Percentiles rank a stretch among this genome's conserved stretches.
These are phyloP conservation scores for Teleiodes luculella DNA, from an alignment of 2,888 invertebrate genomes.

Conservation along the genomic window DNA sequence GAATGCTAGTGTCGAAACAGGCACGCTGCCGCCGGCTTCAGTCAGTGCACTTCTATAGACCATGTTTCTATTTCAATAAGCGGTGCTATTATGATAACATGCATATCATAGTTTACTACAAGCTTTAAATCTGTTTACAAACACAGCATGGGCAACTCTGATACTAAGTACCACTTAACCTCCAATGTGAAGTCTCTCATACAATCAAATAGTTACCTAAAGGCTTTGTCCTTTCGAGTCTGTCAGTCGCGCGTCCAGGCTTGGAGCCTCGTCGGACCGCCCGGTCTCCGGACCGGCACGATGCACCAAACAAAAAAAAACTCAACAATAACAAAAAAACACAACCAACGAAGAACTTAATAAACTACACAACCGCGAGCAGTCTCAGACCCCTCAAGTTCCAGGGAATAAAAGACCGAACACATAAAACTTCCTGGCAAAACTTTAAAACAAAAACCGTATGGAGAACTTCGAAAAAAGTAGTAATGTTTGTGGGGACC, in stretches of 20 bases:
- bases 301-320: constrained; percentile 76
- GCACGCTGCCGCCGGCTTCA: background rate
- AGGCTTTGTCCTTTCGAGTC: constrained; percentile 71
- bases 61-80: background rate
- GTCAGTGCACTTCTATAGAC: background rate
- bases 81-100: constrained; percentile 8
- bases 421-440: constrained; percentile 68
- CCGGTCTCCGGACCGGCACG: constrained; percentile 72
- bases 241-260: constrained; percentile 67
- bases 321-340: constrained; percentile 78
- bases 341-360: constrained; percentile 69
- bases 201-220: constrained; percentile 64
- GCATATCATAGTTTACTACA: constrained; percentile 8
- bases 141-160: constrained; percentile 2
- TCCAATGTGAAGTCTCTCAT: background rate
- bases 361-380: constrained; percentile 62
- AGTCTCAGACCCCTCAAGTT: constrained; percentile 61
- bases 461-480: constrained; percentile 76
- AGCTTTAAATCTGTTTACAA: constrained; percentile 15
- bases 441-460: constrained; percentile 75
- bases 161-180: constrained; percentile 10
- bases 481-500: constrained; percentile 63
- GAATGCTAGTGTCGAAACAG: background rate
- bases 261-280: constrained; percentile 63
- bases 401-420: constrained; percentile 55